Base-by-base conservation (phyloP, 2,113 vertebrate species). In the Hippocampus comes region DNA sequence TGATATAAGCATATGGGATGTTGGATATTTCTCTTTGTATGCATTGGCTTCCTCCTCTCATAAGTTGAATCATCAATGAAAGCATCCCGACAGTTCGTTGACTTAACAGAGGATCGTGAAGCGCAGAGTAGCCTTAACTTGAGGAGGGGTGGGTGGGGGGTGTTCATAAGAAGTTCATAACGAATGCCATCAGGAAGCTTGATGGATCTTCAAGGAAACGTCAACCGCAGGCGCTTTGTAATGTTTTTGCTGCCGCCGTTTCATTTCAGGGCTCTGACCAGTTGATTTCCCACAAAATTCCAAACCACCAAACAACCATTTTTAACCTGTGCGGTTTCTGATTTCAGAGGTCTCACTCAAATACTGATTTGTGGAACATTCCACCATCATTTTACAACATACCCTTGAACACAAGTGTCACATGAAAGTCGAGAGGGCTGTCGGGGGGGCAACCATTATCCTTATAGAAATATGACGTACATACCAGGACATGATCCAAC, bases 391-490 rank as follows among this genome's bases (percentile, higher is more conserved):
- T 51, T 48, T 27, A 17, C 48, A 27, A 2, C 12, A 17, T 38
- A 61, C 27, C 14, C 25, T 59, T 59, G 25, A 25, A 15, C 5
- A 38, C 11, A 59, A 59, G 17, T 41, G 61, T 38, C 21, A 14
- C 20, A 5, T 82, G 68, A 87, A 91, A 46, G 93, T 91, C 90
- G 88, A 91, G 34, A 6, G 5, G 34, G 34, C 0, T 38, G 34
- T 38, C 34, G 93, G 95, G 91, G 91, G 91, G 92, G 95, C 95
- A 98, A 95, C 96, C 95, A 96, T 98, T 96, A 97, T 95, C 94
- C 87, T 78, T 89, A 91, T 90, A 80, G 85, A 82, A 81, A 85
- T 91, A 86, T 90, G 86, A 80, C 93, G 90, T 92, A 79, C 86
- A 91, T 87, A 85, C 86, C 86, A 89, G 83, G 82, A 72, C 68